Evolutionary conservation across 1,140 invertebrate species (phyloP).

Genomic region (Amphibalanus amphitrite): DNA sequence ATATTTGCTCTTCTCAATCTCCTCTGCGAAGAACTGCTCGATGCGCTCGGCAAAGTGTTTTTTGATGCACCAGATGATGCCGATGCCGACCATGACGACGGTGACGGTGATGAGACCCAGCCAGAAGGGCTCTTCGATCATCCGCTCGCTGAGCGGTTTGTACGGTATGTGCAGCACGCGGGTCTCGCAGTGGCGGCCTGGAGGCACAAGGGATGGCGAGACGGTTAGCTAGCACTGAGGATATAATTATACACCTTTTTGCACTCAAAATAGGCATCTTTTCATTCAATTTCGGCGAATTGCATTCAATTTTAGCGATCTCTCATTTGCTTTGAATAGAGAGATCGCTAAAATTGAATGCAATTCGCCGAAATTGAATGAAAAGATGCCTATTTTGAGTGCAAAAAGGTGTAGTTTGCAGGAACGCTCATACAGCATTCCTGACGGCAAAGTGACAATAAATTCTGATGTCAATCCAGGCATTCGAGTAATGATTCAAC

Average conservation of each 20-base stretch:
- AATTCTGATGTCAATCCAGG: neutral
- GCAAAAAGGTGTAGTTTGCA: too few species aligned
- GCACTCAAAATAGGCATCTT: too few species aligned
- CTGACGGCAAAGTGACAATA: neutral
- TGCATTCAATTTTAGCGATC: too few species aligned
- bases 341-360: too few species aligned
- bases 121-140: slow-evolving; percentile 69
- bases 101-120: slow-evolving; percentile 58
- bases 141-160: slow-evolving; percentile 47
- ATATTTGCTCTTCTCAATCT: slow-evolving; percentile 25
- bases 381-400: too few species aligned
- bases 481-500: neutral
- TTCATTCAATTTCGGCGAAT: too few species aligned
- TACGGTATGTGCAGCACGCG: slow-evolving; percentile 44
- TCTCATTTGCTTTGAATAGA: too few species aligned
- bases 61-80: slow-evolving; percentile 57
- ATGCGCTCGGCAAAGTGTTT: slow-evolving; percentile 64
- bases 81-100: too few species aligned
- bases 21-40: slow-evolving; percentile 58
- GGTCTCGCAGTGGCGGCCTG: slow-evolving; percentile 38
- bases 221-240: slow-evolving; percentile 3
- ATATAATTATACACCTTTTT: too few species aligned
- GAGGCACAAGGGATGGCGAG: slow-evolving; percentile 5
- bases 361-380: too few species aligned
- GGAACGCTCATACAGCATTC: neutral